Conservation (phyloP, 1,140 invertebrate genomes). For the Rhizoglyphus robini region DNA sequence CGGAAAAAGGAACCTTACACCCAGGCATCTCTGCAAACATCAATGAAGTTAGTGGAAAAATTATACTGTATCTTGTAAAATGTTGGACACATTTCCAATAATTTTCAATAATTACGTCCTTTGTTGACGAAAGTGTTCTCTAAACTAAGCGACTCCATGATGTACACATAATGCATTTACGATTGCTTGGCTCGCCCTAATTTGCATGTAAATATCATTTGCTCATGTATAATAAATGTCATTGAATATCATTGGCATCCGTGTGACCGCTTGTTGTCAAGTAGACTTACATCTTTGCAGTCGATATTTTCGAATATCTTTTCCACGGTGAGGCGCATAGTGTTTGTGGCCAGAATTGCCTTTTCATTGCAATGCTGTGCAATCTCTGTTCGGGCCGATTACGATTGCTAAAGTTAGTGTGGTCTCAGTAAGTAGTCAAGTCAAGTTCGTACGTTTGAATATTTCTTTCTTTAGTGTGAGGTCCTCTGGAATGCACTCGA, state of each 20-base stretch:
- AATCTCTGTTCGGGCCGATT: slow-evolving; percentile 29
- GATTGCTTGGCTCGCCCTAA: not conserved
- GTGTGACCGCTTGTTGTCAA: no score
- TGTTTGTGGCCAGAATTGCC: slow-evolving; percentile 34
- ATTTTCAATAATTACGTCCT: no score
- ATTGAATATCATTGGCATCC: no score
- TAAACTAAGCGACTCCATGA: not conserved
- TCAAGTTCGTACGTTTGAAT: slow-evolving; percentile 33
- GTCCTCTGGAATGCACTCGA: slow-evolving; percentile 38
- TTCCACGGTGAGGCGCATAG: slow-evolving; percentile 33
- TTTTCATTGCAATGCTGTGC: slow-evolving; percentile 32
- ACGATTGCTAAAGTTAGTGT: not conserved
- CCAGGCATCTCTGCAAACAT: slow-evolving; percentile 34
- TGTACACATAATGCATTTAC: not conserved
- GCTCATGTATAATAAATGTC: slow-evolving; percentile 6
- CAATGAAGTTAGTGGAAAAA: no score
- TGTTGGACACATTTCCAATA: no score
- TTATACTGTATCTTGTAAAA: no score
- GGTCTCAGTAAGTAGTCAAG: slow-evolving; percentile 2
- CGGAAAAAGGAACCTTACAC: slow-evolving; percentile 37
- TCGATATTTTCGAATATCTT: slow-evolving; percentile 31
- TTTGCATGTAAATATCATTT: slow-evolving; percentile 1
- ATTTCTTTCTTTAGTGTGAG: slow-evolving; percentile 36
- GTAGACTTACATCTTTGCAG: slow-evolving; percentile 32
- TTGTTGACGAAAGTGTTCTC: slow-evolving; percentile 16